Evolutionary conservation across 2,888 invertebrate species (phyloP).

Genomic region (Drosophila meridiana): DNA sequence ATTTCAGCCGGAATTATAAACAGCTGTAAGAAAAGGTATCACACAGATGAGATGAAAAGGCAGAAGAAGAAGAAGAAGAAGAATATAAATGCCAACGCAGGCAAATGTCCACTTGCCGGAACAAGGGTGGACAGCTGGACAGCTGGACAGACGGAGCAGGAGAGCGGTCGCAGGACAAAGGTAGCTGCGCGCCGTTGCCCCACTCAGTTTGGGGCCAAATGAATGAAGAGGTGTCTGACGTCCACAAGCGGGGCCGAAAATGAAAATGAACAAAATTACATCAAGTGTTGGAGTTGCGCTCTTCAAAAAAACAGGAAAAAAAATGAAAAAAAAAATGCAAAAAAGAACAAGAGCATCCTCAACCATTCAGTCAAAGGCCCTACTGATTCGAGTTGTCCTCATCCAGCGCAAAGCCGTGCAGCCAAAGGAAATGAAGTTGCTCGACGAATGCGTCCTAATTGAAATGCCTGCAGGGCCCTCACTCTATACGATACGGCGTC

Average conservation of each 20-base stretch:
- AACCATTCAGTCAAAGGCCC: constrained; percentile 47
- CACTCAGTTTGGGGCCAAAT: constrained; percentile 65
- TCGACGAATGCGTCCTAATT: constrained; percentile 51
- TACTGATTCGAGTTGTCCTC: constrained; percentile 21
- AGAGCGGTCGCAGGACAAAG: constrained; percentile 21
- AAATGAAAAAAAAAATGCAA: background rate
- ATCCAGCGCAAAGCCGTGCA: constrained; percentile 9
- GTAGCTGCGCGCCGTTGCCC: constrained; percentile 24
- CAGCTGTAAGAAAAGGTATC: constrained; percentile 50
- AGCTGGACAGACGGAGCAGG: background rate
- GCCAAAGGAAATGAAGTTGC: constrained; percentile 50
- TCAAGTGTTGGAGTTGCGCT: constrained; percentile 46
- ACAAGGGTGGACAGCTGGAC: constrained; percentile 30
- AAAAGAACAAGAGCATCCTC: constrained; percentile 29
- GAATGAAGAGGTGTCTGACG: constrained; percentile 63
- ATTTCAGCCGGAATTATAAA: constrained; percentile 71
- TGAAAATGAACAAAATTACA: constrained; percentile 64
- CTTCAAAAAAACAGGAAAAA: constrained; percentile 24
- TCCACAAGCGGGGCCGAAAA: constrained; percentile 17
- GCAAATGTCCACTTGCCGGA: constrained; percentile 51
- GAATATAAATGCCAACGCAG: constrained; percentile 55
- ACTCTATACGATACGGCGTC: constrained; percentile 9
- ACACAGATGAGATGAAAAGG: constrained; percentile 8
- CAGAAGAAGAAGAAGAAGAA: background rate
- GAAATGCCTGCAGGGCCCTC: constrained; percentile 46